phyloP scores from a whole-genome alignment of 2,797 vertebrate species.

The Muscicapa striata region DNA sequence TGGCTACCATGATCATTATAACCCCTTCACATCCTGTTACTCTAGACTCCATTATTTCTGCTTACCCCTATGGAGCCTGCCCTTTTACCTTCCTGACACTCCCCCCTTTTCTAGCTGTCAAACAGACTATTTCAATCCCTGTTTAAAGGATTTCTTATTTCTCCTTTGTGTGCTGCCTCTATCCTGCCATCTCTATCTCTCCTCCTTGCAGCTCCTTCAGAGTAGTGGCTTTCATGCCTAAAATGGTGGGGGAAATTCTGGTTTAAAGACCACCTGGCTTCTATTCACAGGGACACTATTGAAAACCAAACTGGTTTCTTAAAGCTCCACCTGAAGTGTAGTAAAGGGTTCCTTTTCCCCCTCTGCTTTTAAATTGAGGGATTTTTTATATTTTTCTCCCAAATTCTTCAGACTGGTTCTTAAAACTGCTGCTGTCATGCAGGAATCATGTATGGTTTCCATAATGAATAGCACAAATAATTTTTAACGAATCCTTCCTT shows the following conservation, averaged over 20 bases:
- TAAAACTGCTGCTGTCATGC: constrained; percentile 49
- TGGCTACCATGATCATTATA: constrained; percentile 18
- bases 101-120: constrained; percentile 49
- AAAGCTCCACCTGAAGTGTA: constrained; percentile 36
- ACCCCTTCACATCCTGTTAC: background rate
- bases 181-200: constrained; percentile 39
- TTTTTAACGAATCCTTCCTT: constrained; percentile 62
- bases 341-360: background rate
- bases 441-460: background rate
- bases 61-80: background rate
- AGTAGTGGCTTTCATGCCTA: constrained; percentile 59
- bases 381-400: background rate
- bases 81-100: constrained; percentile 52
- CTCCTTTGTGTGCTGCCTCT: constrained; percentile 40
- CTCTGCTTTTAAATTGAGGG: background rate
- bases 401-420: background rate
- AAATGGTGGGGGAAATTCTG: constrained; percentile 31
- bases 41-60: constrained; percentile 14
- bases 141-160: constrained; percentile 57
- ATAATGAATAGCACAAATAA: constrained; percentile 42
- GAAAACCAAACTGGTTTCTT: constrained; percentile 44
- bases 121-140: constrained; percentile 41
- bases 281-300: constrained; percentile 43
- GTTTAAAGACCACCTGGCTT: constrained; percentile 41
- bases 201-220: background rate